Evolutionary conservation across 1,140 invertebrate species (phyloP).

Genomic region (Trypoxylus dichotomus): DNA sequence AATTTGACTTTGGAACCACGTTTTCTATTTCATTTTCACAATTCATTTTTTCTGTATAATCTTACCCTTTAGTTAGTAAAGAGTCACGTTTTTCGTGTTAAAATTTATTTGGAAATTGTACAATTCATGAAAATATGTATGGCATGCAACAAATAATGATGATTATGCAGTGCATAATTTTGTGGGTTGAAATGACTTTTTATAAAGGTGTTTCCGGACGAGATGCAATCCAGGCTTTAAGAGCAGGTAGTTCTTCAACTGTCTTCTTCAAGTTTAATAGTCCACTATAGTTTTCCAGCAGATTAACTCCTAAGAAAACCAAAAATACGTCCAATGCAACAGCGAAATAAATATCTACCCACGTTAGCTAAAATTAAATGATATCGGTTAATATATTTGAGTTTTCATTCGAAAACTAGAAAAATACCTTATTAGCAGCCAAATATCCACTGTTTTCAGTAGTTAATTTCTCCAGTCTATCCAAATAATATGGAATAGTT

Average conservation of each 20-base stretch:
- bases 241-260: conserved; percentile 59
- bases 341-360: conserved; percentile 68
- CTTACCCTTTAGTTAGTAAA: no score
- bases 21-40: no score
- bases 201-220: conserved; percentile 62
- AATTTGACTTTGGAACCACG: no score
- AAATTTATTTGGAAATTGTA: no score
- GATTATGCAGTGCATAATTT: conserved; percentile 59
- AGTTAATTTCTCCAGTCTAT: conserved; percentile 58
- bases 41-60: no score
- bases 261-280: conserved; percentile 59
- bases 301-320: conserved; percentile 58
- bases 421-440: conserved; percentile 41
- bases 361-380: conserved; percentile 59
- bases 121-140: no score
- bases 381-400: background rate
- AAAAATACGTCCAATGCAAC: conserved; percentile 64
- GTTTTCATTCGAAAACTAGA: background rate
- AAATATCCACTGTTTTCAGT: conserved; percentile 58
- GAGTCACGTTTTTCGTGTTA: no score
- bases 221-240: conserved; percentile 68
- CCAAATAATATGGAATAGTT: conserved; percentile 55
- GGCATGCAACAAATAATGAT: no score
- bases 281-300: conserved; percentile 62
- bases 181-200: conserved; percentile 60